Conservation (phyloP, 2,888 invertebrate species). For the Drosophila neotestacea region DNA sequence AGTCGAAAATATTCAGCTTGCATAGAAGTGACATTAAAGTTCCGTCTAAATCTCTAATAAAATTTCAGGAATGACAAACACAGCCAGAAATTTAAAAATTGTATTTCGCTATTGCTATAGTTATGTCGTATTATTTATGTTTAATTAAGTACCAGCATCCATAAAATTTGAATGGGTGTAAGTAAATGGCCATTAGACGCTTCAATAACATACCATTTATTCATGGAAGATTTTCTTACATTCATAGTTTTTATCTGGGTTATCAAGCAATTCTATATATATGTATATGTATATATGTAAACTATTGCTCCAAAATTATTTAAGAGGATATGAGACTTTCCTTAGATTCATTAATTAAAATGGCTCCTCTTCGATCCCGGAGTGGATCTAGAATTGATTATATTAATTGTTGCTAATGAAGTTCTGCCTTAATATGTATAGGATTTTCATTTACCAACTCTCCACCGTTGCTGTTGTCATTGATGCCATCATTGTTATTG, state of each 20-base stretch:
- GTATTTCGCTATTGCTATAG: not conserved
- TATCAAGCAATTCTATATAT: conserved; percentile 16
- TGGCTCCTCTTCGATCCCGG: conserved; percentile 57
- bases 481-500: conserved; percentile 57
- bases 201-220: conserved; percentile 19
- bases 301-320: conserved; percentile 66
- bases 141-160: not conserved
- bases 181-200: not conserved
- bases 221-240: conserved; percentile 37
- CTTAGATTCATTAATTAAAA: conserved; percentile 40
- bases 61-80: conserved; percentile 1
- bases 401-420: not conserved
- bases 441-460: conserved; percentile 48
- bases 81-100: conserved; percentile 2
- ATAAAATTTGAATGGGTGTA: not conserved
- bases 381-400: conserved; percentile 44
- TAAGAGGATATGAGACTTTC: conserved; percentile 26
- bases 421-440: not conserved
- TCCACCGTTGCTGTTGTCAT: conserved; percentile 48
- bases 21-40: conserved; percentile 40
- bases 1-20: conserved; percentile 88
- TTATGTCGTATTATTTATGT: not conserved
- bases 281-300: conserved; percentile 41
- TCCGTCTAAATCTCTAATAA: not conserved
- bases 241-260: conserved; percentile 25